Evolutionary conservation across 2,888 invertebrate genomes (phyloP).

Genomic region (Tanytarsus gracilentus): DNA sequence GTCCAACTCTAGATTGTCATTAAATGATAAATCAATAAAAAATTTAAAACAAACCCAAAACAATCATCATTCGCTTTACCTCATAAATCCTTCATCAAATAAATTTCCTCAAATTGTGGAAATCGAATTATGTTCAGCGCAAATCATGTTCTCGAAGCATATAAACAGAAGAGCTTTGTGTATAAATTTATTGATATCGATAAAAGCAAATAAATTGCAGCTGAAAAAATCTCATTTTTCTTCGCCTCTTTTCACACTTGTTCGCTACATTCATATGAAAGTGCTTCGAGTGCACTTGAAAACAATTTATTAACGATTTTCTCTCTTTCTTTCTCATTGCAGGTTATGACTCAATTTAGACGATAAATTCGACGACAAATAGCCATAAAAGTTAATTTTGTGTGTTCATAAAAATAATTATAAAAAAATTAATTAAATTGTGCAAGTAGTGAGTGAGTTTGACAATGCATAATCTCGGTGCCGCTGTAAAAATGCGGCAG

Average conservation of each 20-base stretch:
- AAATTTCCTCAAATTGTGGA: too few relatives aligned
- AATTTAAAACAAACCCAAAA: too few relatives aligned
- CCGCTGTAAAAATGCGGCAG: slow-evolving; percentile 30
- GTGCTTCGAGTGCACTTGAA: neutral
- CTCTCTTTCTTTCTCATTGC: slow-evolving; percentile 6
- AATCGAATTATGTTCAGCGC: too few relatives aligned
- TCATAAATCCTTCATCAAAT: too few relatives aligned
- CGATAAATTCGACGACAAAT: neutral
- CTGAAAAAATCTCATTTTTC: neutral
- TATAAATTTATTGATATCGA: neutral
- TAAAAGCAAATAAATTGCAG: neutral
- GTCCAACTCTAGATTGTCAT: too few relatives aligned
- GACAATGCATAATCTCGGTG: slow-evolving; percentile 29
- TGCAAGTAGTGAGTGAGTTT: slow-evolving; percentile 13
- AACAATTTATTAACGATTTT: slow-evolving; percentile 28
- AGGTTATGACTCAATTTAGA: slow-evolving; percentile 28
- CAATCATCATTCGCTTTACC: too few relatives aligned
- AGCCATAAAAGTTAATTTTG: neutral
- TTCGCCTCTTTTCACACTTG: neutral
- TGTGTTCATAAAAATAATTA: slow-evolving; percentile 1
- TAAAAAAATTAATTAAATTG: neutral
- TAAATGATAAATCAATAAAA: too few relatives aligned
- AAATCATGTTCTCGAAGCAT: neutral
- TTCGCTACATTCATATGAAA: neutral
- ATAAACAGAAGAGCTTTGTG: neutral